phyloP scores from a whole-genome alignment of 2,888 invertebrate species.

The Yponomeuta evonymella region DNA sequence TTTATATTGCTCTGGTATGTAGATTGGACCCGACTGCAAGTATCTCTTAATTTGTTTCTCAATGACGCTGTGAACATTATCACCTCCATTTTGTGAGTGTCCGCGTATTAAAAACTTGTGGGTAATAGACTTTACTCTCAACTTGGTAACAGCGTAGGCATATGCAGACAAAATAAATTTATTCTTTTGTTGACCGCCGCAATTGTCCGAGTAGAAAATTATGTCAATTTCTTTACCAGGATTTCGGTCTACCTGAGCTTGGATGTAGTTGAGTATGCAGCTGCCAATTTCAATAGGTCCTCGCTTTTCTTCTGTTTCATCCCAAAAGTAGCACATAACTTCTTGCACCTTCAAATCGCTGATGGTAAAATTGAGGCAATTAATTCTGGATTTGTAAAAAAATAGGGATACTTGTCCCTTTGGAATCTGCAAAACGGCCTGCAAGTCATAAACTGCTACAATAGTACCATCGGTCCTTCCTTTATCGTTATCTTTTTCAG shows the following conservation, averaged over 20 bases:
- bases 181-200: slow-evolving; percentile 26
- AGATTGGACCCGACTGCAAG: slow-evolving; percentile 17
- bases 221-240: slow-evolving; percentile 10
- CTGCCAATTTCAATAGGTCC: slow-evolving; percentile 20
- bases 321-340: slow-evolving; percentile 26
- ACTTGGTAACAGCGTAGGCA: slow-evolving; percentile 20
- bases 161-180: slow-evolving; percentile 24
- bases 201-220: slow-evolving; percentile 19
- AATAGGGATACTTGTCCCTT: slow-evolving; percentile 17
- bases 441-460: slow-evolving; percentile 27
- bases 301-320: slow-evolving; percentile 25
- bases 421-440: slow-evolving; percentile 25
- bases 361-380: slow-evolving; percentile 13
- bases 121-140: slow-evolving; percentile 11
- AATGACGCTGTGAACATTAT: slow-evolving; percentile 18
- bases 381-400: too few relatives aligned
- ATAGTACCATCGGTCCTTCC: slow-evolving; percentile 14
- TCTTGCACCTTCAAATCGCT: slow-evolving; percentile 21
- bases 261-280: too few relatives aligned
- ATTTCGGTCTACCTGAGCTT: too few relatives aligned
- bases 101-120: slow-evolving; percentile 14
- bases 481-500: slow-evolving; percentile 24
- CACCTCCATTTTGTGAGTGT: slow-evolving; percentile 21
- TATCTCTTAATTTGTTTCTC: slow-evolving; percentile 19
- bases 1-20: slow-evolving; percentile 12